phyloP scores from a whole-genome alignment of 2,888 invertebrate species.

The Heliconius cydno region DNA sequence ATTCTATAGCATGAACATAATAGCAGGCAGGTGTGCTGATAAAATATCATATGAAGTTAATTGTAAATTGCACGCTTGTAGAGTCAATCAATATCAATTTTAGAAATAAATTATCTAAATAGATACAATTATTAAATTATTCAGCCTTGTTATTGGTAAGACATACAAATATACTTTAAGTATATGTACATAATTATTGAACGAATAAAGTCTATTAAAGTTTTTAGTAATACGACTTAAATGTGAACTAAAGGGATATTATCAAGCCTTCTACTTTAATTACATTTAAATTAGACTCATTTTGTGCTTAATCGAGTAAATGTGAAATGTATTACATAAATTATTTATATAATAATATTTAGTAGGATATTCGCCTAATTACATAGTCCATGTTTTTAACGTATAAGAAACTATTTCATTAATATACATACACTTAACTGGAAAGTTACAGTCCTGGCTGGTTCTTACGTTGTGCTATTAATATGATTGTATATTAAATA shows the following conservation, averaged over 20 bases:
- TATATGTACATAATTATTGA: constrained; percentile 19
- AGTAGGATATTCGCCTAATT: constrained; percentile 11
- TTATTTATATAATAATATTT: constrained; percentile 7
- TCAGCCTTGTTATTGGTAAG: constrained; percentile 7
- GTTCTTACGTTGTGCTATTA: constrained; percentile 19
- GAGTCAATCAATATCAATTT: constrained; percentile 19
- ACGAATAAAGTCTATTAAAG: constrained; percentile 17
- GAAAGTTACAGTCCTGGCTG: constrained; percentile 20
- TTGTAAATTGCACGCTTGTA: background rate
- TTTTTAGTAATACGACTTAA: constrained; percentile 20
- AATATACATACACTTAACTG: background rate
- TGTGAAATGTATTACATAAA: constrained; percentile 18
- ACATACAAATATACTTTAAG: constrained; percentile 26
- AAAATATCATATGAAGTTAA: constrained; percentile 12
- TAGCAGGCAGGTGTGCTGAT: constrained; percentile 17
- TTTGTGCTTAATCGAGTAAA: constrained; percentile 24
- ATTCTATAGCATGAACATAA: constrained; percentile 1
- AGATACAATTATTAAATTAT: constrained; percentile 14
- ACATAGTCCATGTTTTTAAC: constrained; percentile 11
- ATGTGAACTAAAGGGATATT: constrained; percentile 23
- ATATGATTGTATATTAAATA: constrained; percentile 26
- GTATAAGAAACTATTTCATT: constrained; percentile 20
- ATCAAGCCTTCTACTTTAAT: constrained; percentile 24
- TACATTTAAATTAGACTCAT: constrained; percentile 33
- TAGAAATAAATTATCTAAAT: constrained; percentile 10